Evolutionary conservation across 2,113 vertebrate species (phyloP), one percentile per base, ranked within the genome.

Genomic region (Petrocephalus microphthalmus): DNA sequence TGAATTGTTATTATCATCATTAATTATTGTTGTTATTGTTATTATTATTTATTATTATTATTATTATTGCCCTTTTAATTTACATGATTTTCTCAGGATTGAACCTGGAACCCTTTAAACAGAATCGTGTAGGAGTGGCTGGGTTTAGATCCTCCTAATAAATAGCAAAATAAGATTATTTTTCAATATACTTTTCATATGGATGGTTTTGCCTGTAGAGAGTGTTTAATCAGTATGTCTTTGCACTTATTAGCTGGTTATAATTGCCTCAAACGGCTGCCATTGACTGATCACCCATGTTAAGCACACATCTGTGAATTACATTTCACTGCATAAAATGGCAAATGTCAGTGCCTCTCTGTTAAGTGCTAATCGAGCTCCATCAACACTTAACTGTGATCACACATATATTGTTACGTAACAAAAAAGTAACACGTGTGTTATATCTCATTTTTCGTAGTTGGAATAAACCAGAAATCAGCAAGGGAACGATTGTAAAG

Each of bases 401-500:
- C 71, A 78, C 71, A 78, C 71, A 78, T 78, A 78, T 78, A 42
- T 78, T 78, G 71, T 78, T 78, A 78, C 42, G 71, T 78, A 78
- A 78, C 71, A 78, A 33, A 78, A 78, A 78, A 78, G 71, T 33
- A 78, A 78, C 71, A 78, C 33, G 17, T 42, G 37, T 78, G 10
- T 78, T 78, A 42, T 8, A n/a, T 25, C 52, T 22, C 25, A 2
- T 84, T 52, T 25, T 84, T 52, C 22, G 49, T 3, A 52, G 22
- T 51, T 51, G 20, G 45, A 84, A 52, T 25, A 25, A 49, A 51
- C 45, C n/a, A 25, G 19, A 84, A 25, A 47, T n/a, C 20, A 13
- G 82, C 2, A 84, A 84, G 22, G 3, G 20, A 8, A 51, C 25
- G 49, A 78, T 33, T 17, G 29, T 42, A 19, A 37, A 37, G 33